phyloP scores from a whole-genome alignment of 2,797 vertebrate species.

The Poeciliopsis infans region DNA sequence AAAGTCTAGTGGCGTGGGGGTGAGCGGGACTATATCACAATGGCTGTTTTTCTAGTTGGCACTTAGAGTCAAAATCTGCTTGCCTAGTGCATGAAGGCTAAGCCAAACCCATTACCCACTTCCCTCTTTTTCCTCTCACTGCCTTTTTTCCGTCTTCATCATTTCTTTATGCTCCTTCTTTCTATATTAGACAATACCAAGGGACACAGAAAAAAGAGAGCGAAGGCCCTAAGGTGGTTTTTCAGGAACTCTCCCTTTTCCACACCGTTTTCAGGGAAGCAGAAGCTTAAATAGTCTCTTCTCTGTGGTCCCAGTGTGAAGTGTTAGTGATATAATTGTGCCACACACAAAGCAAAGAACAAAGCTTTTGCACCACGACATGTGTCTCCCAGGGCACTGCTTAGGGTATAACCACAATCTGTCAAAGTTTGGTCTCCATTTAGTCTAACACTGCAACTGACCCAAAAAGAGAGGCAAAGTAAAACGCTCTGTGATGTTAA shows the following conservation, averaged over 20 bases:
- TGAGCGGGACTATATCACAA: slow-evolving; percentile 67
- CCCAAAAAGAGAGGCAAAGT: slow-evolving; percentile 44
- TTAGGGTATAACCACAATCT: slow-evolving; percentile 72
- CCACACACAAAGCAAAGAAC: slow-evolving; percentile 69
- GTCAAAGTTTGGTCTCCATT: slow-evolving; percentile 58
- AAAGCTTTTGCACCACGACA: slow-evolving; percentile 68
- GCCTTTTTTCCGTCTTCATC: slow-evolving; percentile 35
- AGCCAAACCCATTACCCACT: slow-evolving; percentile 68
- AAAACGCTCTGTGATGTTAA: slow-evolving; percentile 6
- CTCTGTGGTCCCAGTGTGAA: slow-evolving; percentile 58
- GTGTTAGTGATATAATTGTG: slow-evolving; percentile 74
- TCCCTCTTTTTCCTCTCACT: slow-evolving; percentile 33
- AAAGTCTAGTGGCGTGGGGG: slow-evolving; percentile 81
- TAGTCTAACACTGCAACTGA: slow-evolving; percentile 48
- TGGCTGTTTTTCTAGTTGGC: slow-evolving; percentile 83
- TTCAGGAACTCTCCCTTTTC: slow-evolving; percentile 64
- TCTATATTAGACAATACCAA: slow-evolving; percentile 64
- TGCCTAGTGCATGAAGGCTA: slow-evolving; percentile 75
- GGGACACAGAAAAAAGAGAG: slow-evolving; percentile 54
- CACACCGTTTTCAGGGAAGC: slow-evolving; percentile 62
- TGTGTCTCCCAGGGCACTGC: slow-evolving; percentile 70
- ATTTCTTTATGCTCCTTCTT: slow-evolving; percentile 39
- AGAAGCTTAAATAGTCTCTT: slow-evolving; percentile 47
- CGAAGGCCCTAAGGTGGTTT: slow-evolving; percentile 61
- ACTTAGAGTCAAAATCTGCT: slow-evolving; percentile 81